Base-by-base conservation (phyloP, 2,113 vertebrate genomes). In the Equus przewalskii region DNA sequence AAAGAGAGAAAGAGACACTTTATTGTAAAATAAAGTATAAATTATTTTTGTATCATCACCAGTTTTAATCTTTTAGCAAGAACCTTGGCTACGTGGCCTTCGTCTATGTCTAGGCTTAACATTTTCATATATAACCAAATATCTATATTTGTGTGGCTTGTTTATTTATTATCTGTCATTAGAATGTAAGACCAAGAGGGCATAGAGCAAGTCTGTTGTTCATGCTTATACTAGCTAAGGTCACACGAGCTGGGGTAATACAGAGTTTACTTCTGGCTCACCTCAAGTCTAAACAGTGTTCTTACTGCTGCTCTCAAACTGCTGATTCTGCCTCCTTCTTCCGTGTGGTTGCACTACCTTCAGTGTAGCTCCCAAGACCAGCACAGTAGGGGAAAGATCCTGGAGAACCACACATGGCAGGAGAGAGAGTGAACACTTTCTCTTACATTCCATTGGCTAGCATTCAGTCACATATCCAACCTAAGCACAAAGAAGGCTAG, bases 11-110 rank as follows among this genome's bases (percentile, higher is more conserved):
- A 62, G 41, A 72, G 24, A 80, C 4, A 10, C 26, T 81, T 83
- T 33, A 36, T 36, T 70, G 12, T 64, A 62, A 69, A 3, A 2
- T 62, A 30, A 84, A 86, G 58, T 33, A 21, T 76, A 70, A 83
- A 7, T 72, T 81, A 49, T 46, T 73, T 78, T 79, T 18, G 2
- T 88, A 54, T n/a, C 7, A 79, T 60, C 11, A 44, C 0, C n/a
- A 33, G 4, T 44, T 95, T 92, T n/a, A 76, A 64, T 69, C 62
- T 69, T 88, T 81, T 81, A 85, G 15, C 14, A 4, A 92, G 60
- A 73, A 51, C 22, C 6, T 80, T 28, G 64, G 10, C 30, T 49
- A 60, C 21, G 2, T 36, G 44, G 13, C 11, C 13, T 64, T 83
- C 46, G 70, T 49, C n/a, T 76, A 19, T 82, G 69, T 19, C 21